These are phyloP conservation scores for Gisinianus flammeolus DNA, from an alignment of 2,888 invertebrate species.

Conservation along the genomic window DNA sequence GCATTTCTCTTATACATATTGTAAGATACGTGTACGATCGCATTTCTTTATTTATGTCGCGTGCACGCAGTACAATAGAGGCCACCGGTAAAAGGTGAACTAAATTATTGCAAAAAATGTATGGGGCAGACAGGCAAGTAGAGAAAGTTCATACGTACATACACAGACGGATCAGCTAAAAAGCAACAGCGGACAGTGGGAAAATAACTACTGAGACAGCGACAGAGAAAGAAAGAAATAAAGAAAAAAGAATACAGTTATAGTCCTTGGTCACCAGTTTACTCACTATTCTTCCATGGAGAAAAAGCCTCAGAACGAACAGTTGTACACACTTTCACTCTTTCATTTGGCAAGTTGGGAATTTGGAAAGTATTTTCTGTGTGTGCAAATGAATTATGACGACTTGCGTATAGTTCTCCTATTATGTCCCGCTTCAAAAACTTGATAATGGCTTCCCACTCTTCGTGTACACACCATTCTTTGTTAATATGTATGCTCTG, in stretches of 20 bases:
- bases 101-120: neutral
- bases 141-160: too few species aligned
- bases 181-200: too few species aligned
- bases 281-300: too few species aligned
- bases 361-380: neutral
- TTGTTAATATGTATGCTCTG: neutral
- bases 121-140: too few species aligned
- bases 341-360: neutral
- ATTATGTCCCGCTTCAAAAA: neutral
- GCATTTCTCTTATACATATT: neutral
- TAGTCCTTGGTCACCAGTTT: too few species aligned
- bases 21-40: neutral
- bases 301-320: too few species aligned
- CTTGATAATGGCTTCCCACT: neutral
- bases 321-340: too few species aligned
- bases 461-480: neutral
- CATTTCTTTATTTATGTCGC: slow-evolving; percentile 18
- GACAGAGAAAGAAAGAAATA: too few species aligned
- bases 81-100: neutral
- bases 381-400: neutral
- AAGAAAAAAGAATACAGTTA: too few species aligned
- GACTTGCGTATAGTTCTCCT: neutral
- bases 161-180: too few species aligned
- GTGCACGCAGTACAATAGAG: slow-evolving; percentile 1
- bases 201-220: too few species aligned